Percentiles rank a stretch among this genome's conserved stretches.
Evolutionary conservation across 2,888 invertebrate genomes (phyloP).

Genomic region (Drosophila rellima): DNA sequence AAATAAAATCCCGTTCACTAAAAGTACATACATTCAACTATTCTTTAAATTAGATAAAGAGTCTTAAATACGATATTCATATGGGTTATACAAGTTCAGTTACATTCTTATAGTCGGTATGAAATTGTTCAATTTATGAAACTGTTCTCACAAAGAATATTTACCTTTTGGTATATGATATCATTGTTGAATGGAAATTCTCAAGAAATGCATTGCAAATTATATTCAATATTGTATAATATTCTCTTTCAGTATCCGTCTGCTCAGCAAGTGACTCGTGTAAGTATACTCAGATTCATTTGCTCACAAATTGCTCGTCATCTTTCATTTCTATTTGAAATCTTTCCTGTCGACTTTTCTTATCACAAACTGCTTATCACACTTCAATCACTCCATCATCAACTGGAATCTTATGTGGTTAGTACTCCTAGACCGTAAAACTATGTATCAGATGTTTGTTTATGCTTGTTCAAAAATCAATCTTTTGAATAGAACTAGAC

Average conservation of each 20-base stretch:
- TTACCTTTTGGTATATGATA: neutral
- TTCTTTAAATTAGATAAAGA: constrained; percentile 36
- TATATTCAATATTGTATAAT: constrained; percentile 40
- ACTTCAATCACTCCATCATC: constrained; percentile 60
- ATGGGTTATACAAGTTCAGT: constrained; percentile 23
- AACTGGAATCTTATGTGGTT: constrained; percentile 63
- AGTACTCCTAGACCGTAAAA: constrained; percentile 50
- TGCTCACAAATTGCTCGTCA: constrained; percentile 43
- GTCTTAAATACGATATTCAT: constrained; percentile 82
- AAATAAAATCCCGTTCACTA: constrained; percentile 67
- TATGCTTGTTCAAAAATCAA: neutral
- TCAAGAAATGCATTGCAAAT: constrained; percentile 16
- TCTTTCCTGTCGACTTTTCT: constrained; percentile 42
- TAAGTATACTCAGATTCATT: constrained; percentile 63
- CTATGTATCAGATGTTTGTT: neutral
- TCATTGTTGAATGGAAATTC: neutral
- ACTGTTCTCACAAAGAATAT: neutral
- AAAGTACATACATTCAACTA: constrained; percentile 32
- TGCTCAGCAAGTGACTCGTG: constrained; percentile 75
- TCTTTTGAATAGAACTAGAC: neutral
- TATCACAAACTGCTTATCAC: constrained; percentile 59
- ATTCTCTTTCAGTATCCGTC: constrained; percentile 79
- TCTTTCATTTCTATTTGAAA: constrained; percentile 50
- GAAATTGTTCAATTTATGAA: neutral
- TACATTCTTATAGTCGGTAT: neutral